Percentiles rank a stretch among this genome's conserved stretches.
phyloP scores from a whole-genome alignment of 2,888 invertebrate species.

The Scaptomyza polygonia region DNA sequence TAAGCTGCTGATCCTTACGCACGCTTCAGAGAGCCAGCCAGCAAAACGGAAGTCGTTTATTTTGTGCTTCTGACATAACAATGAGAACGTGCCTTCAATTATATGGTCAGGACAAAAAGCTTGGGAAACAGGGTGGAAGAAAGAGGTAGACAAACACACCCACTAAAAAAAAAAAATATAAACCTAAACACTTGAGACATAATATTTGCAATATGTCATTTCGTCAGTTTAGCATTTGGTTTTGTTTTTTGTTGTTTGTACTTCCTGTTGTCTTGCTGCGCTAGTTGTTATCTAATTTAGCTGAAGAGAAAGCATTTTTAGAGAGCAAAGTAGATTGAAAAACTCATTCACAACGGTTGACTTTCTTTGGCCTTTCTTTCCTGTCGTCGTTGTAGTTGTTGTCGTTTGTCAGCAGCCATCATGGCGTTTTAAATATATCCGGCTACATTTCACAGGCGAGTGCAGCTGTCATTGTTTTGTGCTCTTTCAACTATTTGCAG shows the following conservation, averaged over 20 bases:
- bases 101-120: constrained; percentile 26
- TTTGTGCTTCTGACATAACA: constrained; percentile 56
- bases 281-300: constrained; percentile 67
- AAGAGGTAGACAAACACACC: background rate
- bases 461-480: constrained; percentile 65
- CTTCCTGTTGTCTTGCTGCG: constrained; percentile 35
- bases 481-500: constrained; percentile 59
- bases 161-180: background rate
- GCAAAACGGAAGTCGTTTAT: constrained; percentile 61
- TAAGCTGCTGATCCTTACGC: constrained; percentile 37
- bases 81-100: constrained; percentile 60
- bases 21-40: constrained; percentile 11
- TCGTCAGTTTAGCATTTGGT: constrained; percentile 41
- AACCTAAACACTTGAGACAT: constrained; percentile 12
- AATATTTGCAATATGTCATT: constrained; percentile 36
- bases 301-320: constrained; percentile 37
- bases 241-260: constrained; percentile 17
- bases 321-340: background rate
- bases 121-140: background rate
- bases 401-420: constrained; percentile 24
- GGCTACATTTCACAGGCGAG: constrained; percentile 59
- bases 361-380: constrained; percentile 22
- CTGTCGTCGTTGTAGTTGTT: background rate
- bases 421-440: constrained; percentile 67
- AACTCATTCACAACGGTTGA: constrained; percentile 16